Conservation (phyloP, 2,113 vertebrate genomes). For the Callithrix jacchus region DNA sequence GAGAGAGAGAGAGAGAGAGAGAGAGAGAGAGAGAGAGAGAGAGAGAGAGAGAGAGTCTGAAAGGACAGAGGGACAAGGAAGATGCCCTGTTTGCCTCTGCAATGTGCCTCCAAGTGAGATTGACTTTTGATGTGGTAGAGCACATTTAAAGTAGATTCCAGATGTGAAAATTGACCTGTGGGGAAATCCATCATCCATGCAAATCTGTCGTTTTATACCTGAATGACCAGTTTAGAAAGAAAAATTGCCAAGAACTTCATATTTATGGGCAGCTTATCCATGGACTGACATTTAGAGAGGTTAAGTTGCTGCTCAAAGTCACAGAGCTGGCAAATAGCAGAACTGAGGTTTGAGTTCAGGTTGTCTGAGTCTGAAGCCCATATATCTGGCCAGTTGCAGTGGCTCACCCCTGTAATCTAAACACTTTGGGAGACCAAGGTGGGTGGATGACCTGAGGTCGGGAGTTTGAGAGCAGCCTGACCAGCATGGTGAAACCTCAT, state of each 20-base stretch:
- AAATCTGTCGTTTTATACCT: neutral
- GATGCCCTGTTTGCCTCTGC: neutral
- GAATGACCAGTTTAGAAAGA: neutral
- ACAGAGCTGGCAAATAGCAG: neutral
- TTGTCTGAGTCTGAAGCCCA: neutral
- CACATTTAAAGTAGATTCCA: neutral
- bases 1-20: neutral
- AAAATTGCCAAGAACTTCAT: neutral
- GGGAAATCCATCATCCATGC: neutral
- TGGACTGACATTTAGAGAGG: neutral
- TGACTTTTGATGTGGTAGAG: too few species aligned
- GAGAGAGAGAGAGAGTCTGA: neutral
- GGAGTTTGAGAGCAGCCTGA: too few species aligned
- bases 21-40: neutral
- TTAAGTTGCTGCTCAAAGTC: neutral
- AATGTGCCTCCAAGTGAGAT: neutral
- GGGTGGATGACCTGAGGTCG: too few species aligned
- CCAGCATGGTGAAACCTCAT: too few species aligned
- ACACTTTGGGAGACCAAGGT: too few species aligned
- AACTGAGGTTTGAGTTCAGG: neutral
- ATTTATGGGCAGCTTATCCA: neutral
- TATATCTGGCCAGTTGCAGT: neutral
- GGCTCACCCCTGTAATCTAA: too few species aligned
- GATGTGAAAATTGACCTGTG: too few species aligned
- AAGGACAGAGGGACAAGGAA: neutral